Evolutionary conservation across 2,113 vertebrate species (phyloP).

Genomic region (Tricholaema leucomelas): DNA sequence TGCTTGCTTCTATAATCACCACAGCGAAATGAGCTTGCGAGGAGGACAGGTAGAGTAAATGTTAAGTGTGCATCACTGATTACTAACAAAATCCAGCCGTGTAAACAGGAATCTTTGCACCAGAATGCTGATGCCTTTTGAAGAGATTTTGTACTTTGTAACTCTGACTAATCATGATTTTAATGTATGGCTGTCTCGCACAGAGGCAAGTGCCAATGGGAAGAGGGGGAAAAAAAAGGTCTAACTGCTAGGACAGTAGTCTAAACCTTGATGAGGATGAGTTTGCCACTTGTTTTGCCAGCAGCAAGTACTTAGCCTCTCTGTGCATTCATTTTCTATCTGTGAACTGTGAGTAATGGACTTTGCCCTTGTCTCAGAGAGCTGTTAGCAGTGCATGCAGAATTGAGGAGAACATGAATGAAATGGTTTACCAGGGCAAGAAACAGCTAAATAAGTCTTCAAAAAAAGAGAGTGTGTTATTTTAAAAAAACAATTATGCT

Average conservation of each 20-base stretch:
- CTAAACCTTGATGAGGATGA: not conserved
- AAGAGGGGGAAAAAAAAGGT: not conserved
- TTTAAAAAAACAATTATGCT: not conserved
- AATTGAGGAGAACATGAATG: not conserved
- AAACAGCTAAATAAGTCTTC: not conserved
- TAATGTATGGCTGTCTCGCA: not conserved
- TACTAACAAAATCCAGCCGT: not conserved
- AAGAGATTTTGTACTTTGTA: not conserved
- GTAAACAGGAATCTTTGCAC: not conserved
- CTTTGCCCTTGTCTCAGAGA: not conserved
- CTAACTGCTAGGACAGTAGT: not conserved
- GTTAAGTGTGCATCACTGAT: not conserved
- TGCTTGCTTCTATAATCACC: not conserved
- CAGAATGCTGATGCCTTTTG: not conserved
- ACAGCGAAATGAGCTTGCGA: not conserved
- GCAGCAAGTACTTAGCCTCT: not conserved
- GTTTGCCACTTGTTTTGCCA: not conserved
- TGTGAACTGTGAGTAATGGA: not conserved
- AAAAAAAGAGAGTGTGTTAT: not conserved
- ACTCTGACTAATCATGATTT: not conserved
- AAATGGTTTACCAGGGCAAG: not conserved
- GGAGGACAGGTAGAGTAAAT: not conserved
- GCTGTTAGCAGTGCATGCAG: not conserved
- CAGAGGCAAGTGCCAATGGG: not conserved
- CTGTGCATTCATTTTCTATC: not conserved